Evolutionary conservation across 2,113 vertebrate genomes (phyloP), one percentile per base, ranked within the genome.

Genomic region (Pelecanoides urinatrix): DNA sequence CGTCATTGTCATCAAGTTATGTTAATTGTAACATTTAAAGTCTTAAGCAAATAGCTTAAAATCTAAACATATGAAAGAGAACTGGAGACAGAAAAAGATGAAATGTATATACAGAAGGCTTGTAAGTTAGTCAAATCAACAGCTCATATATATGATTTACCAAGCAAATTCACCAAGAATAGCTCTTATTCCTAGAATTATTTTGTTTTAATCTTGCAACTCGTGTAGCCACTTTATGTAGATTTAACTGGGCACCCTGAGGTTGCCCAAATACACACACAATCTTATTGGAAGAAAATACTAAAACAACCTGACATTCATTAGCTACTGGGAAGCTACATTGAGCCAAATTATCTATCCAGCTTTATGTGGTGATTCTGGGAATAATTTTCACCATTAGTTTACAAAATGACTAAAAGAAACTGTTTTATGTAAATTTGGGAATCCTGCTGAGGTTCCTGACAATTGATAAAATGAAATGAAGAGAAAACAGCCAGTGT

Each of bases 361-460:
- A 56, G 68, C 34, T 92, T 72, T 94, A 95, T 79, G 89, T 36
- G 77, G 83, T 79, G 79, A 92, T 96, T 93, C 80, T 83, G 30
- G 87, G 77, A 96, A 86, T 82, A 76, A 94, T 91, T 96, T 97
- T 95, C 91, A 88, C 49, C 38, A 32, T 55, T 86, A 73, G 42
- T 71, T 65, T 88, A 76, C 56, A 75, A 97, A 97, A 95, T 76
- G 49, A 91, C 50, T 75, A 74, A 88, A 97, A 96, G 84, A 96
- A 96, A 86, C n/a, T 49, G 32, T 34, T 89, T 72, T 82, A 74
- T 74, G 95, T 82, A 92, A 95, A 88, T 95, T 94, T 49, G 40
- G 47, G 91, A 56, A 61, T 86, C 84, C 83, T 68, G 73, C 71
- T 77, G 95, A 55, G 71, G 62, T 81, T 66, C 10, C 59, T 86